Evolutionary conservation across 2,113 vertebrate genomes (phyloP), one percentile per base, ranked within the genome.

Genomic region (Shinisaurus crocodilurus): DNA sequence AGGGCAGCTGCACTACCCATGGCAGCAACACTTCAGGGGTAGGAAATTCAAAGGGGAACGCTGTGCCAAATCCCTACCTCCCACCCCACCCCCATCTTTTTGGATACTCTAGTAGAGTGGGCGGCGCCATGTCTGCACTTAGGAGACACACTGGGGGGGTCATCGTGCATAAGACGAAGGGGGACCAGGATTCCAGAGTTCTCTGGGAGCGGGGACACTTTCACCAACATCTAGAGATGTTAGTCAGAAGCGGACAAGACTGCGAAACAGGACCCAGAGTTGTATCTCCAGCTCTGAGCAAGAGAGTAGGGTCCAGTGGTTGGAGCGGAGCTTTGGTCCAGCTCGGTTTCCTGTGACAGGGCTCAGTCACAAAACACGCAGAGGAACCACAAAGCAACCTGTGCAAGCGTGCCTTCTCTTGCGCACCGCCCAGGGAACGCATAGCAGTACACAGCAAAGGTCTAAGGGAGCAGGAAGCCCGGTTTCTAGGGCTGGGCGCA

Each of bases 11-110:
- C 0, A 1, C 15, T 37, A 40, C 16, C 15, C 4, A 15, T 10
- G 5, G 5, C 72, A 1, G 25, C 2, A 0, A 43, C 6, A 16
- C n/a, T 29, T 29, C 1, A 9, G 25, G 50, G 70, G 23, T 1
- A 43, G 65, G 43, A 70, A 70, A 50, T 23, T 50, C 45, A 50
- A 50, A 20, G 5, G 43, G 20, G 54, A 13, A 20, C 0, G 13
- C 12, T 23, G 32, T 1, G 25, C 8, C 25, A 25, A 25, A 13
- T 25, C 13, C 60, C n/a, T 63, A 2, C 60, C 60, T 12, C 40
- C 7, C 32, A 63, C 34, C 54, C 7, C 54, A 12, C n/a, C 12
- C 57, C 54, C 54, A 15, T 25, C 8, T 27, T 5, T 50, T 18
- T 43, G 20, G 40, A 50, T 50, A 50, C 80, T 9, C 29, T 48